Evolutionary conservation across 2,113 vertebrate species (phyloP).

Genomic region (Megaceryle torquata): DNA sequence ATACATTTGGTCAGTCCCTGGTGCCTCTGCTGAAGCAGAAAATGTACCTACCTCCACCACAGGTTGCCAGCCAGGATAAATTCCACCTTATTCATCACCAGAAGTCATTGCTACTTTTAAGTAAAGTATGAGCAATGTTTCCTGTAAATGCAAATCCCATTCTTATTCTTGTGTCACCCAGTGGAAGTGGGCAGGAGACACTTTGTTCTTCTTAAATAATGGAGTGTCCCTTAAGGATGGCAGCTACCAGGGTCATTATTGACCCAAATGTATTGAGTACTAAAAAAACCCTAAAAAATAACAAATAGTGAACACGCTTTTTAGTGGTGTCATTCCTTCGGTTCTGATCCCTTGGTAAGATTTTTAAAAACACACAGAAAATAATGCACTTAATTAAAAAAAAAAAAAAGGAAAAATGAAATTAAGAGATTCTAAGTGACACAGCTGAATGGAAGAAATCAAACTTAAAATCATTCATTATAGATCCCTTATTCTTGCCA

Average conservation of each 20-base stretch:
- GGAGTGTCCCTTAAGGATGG: background rate
- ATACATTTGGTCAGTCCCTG: background rate
- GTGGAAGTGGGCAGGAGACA: background rate
- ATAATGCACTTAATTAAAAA: background rate
- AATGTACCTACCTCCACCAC: background rate
- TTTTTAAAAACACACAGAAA: background rate
- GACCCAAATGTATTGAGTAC: background rate
- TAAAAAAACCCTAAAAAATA: background rate
- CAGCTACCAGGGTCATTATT: background rate
- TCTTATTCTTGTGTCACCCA: background rate
- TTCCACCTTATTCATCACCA: background rate
- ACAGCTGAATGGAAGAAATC: background rate
- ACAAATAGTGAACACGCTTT: background rate
- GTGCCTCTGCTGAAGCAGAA: background rate
- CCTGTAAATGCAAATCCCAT: background rate
- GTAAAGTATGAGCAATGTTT: conserved; percentile 1
- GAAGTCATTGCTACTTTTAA: background rate
- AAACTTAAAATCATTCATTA: background rate
- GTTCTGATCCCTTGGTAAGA: background rate
- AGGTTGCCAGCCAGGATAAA: conserved; percentile 7
- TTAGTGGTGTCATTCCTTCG: background rate
- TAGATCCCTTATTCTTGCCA: background rate
- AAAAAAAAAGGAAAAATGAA: background rate
- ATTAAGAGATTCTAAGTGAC: background rate
- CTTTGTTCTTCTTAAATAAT: background rate